phyloP scores from a whole-genome alignment of 2,888 invertebrate species.

The Leptinotarsa tumamoca region DNA sequence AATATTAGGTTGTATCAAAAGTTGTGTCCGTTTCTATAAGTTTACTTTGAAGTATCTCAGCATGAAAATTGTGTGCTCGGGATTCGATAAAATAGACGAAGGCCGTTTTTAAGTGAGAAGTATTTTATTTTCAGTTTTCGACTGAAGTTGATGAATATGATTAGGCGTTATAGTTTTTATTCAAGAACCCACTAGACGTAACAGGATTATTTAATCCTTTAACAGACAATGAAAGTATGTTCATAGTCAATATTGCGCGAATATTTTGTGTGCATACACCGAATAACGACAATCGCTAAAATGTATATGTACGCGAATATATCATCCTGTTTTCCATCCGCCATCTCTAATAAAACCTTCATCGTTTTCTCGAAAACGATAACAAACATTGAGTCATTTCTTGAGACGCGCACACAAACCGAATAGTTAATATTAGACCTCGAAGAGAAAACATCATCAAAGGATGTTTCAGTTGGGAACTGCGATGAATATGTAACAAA shows the following conservation, averaged over 20 bases:
- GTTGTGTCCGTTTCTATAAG: too few relatives aligned
- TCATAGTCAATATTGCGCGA: not conserved
- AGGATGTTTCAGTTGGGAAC: slow-evolving; percentile 33
- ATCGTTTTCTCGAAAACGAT: slow-evolving; percentile 23
- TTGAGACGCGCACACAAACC: slow-evolving; percentile 15
- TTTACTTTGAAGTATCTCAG: too few relatives aligned
- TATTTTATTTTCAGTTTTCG: too few relatives aligned
- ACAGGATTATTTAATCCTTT: too few relatives aligned
- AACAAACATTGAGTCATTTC: slow-evolving; percentile 35
- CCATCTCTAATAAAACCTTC: slow-evolving; percentile 35
- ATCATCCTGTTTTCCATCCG: slow-evolving; percentile 25
- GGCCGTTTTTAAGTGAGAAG: too few relatives aligned
- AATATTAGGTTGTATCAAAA: too few relatives aligned
- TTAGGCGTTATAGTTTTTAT: too few relatives aligned
- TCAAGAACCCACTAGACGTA: not conserved
- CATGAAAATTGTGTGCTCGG: too few relatives aligned
- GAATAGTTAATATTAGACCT: slow-evolving; percentile 39
- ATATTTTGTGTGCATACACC: slow-evolving; percentile 29
- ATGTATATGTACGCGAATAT: slow-evolving; percentile 8
- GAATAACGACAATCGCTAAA: not conserved
- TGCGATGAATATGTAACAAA: slow-evolving; percentile 24
- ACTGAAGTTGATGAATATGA: too few relatives aligned
- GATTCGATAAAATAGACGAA: too few relatives aligned
- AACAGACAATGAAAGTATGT: too few relatives aligned
- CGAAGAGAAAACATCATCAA: slow-evolving; percentile 38